Evolutionary conservation across 2,113 vertebrate genomes (phyloP), one percentile per base, ranked within the genome.

Genomic region (Urocitellus parryii): DNA sequence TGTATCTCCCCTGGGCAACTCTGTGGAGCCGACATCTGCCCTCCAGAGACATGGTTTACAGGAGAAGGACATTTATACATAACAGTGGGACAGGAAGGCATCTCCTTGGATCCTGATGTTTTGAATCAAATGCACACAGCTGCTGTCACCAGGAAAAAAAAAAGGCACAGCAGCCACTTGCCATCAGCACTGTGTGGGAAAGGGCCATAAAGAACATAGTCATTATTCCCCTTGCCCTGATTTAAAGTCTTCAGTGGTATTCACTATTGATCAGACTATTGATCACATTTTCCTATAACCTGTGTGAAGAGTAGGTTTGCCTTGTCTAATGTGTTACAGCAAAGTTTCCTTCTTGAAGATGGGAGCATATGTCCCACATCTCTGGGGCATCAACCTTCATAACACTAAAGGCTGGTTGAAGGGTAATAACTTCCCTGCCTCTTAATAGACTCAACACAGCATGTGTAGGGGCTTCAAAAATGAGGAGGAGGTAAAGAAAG

Each of bases 41-140:
- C 86, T 92, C 68, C 84, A 96, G 96, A 97, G 72, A 94, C 68
- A 11, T 14, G 53, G 37, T 96, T 97, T 97, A 94, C 80, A 95
- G 89, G 3, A 95, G 80, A 93, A 97, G 90, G 87, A 91, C 82
- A 85, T 74, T 81, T 79, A 95, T 97, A 90, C 2, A 82, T 61
- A 72, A 72, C 13, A 96, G 95, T 96, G 85, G 45, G 86, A 74
- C 51, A 87, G 94, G 95, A 42, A n/a, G 24, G 18, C 4, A 39
- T 76, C 32, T 83, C 48, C 89, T 88, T 34, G 4, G 90, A 96
- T 73, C 48, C 84, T 97, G 34, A 27, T 94, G 53, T 79, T 89
- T 92, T 88, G 22, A 96, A 86, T 37, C 87, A 83, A 95, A 74
- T 16, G 48, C 18, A 1, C 37, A 96, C 34, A 68, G 68, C 39